Evolutionary conservation across 2,888 invertebrate species (phyloP).

Genomic region (Leptinotarsa rubiginosa): DNA sequence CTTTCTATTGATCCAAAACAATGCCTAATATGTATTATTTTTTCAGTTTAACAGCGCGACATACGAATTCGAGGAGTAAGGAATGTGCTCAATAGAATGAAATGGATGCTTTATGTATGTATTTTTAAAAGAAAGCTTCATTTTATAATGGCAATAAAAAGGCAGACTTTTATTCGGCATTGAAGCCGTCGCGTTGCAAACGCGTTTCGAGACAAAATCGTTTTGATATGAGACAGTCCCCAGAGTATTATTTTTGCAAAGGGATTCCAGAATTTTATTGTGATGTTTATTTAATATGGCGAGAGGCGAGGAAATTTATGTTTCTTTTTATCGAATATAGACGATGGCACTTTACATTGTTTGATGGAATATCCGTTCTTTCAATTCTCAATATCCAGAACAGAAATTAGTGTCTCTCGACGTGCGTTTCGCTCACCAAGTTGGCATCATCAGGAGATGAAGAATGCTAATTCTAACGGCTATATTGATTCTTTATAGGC

Average conservation of each 20-base stretch:
- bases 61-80: slow-evolving; percentile 10
- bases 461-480: too few species aligned
- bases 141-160: slow-evolving; percentile 17
- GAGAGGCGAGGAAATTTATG: neutral
- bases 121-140: slow-evolving; percentile 6
- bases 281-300: neutral
- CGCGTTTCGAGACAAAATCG: slow-evolving; percentile 8
- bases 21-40: slow-evolving; percentile 5
- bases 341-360: too few species aligned
- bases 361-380: too few species aligned
- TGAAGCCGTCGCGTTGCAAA: slow-evolving; percentile 8
- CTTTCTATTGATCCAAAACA: neutral
- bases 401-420: too few species aligned
- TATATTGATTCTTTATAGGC: too few species aligned
- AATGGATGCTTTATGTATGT: slow-evolving; percentile 3
- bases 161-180: slow-evolving; percentile 11
- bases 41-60: neutral
- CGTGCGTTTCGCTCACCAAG: too few species aligned
- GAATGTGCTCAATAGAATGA: slow-evolving; percentile 1
- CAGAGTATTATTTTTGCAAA: slow-evolving; percentile 1
- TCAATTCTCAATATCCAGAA: too few species aligned
- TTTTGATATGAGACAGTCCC: slow-evolving; percentile 1
- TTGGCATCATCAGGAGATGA: too few species aligned
- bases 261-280: neutral
- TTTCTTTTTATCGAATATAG: too few species aligned